phyloP scores from a whole-genome alignment of 1,140 invertebrate genomes.

The Drosophila elegans region DNA sequence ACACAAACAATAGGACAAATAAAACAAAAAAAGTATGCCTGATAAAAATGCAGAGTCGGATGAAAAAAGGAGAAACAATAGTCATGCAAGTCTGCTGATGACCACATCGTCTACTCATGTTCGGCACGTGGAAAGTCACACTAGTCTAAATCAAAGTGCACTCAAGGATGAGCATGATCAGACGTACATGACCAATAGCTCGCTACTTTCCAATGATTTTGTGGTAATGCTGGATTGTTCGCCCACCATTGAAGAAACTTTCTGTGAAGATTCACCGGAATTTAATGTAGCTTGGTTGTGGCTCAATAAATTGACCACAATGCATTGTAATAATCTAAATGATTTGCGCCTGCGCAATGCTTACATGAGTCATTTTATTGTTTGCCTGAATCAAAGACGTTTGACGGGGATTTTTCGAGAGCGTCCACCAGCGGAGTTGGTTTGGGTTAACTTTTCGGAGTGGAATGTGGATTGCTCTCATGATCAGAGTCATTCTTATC shows the following conservation, averaged over 20 bases:
- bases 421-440: conserved; percentile 34
- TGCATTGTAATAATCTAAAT: conserved; percentile 27
- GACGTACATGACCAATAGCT: background rate
- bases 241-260: conserved; percentile 45
- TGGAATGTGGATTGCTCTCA: background rate
- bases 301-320: conserved; percentile 52
- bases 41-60: background rate
- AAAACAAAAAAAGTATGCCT: background rate
- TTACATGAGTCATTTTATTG: conserved; percentile 70
- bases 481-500: background rate
- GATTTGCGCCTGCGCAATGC: conserved; percentile 59
- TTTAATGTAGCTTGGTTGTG: conserved; percentile 36
- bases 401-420: conserved; percentile 50
- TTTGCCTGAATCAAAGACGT: conserved; percentile 53
- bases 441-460: conserved; percentile 52
- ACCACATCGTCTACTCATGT: background rate
- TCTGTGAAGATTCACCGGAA: conserved; percentile 32
- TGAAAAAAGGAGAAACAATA: background rate
- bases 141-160: background rate
- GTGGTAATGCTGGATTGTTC: conserved; percentile 32
- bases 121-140: background rate
- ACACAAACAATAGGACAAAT: background rate
- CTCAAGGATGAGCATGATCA: background rate
- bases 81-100: background rate
- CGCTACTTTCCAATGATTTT: conserved; percentile 45